Base-by-base conservation (phyloP, 2,888 invertebrate species). In the Plusia festucae region DNA sequence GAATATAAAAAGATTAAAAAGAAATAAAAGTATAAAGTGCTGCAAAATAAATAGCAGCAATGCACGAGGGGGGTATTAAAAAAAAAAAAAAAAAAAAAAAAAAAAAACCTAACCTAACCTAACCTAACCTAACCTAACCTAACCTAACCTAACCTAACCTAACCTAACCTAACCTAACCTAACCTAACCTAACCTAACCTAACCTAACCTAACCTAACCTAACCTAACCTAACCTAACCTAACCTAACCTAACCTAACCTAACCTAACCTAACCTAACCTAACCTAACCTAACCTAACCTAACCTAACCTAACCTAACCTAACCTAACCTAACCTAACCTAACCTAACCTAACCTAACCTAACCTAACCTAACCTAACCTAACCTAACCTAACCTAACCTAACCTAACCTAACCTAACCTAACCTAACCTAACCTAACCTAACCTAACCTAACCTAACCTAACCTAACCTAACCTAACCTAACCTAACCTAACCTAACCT, bases 281-380 rank as follows among this genome's bases (percentile, higher is more conserved):
- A 18, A 24, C 57, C 60, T 18, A 34, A 40, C 60, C 40, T 40
- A 32, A 46, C 57, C 46, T 30, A 57, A 57, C 57, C 57, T 57
- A 58, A 58, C 58, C 64, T 64, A 64, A 64, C 64, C 64, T 58
- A 64, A 64, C 64, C 64, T 64, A 64, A 64, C 64, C 64, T 53
- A 57, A 63, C 57, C 63, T 57, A 57, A 63, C 57, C 63, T 53
- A 57, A 63, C 63, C 63, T 53, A 57, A 64, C 58, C 64, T 53
- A 64, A 64, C 64, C 64, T 64, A 64, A 64, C 64, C 64, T 57
- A 64, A 64, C 64, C 64, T 54, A 54, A 58, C 49, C 57, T 30
- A 49, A 49, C 57, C 49, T 27, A 58, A 46, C 24, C 51, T 51
- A 34, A 52, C 34, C n/a, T 24, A 40, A 40, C 20, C 32, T 34